Evolutionary conservation across 1,140 invertebrate genomes (phyloP), one percentile per base, ranked within the genome.

Genomic region (Pissodes strobi): DNA sequence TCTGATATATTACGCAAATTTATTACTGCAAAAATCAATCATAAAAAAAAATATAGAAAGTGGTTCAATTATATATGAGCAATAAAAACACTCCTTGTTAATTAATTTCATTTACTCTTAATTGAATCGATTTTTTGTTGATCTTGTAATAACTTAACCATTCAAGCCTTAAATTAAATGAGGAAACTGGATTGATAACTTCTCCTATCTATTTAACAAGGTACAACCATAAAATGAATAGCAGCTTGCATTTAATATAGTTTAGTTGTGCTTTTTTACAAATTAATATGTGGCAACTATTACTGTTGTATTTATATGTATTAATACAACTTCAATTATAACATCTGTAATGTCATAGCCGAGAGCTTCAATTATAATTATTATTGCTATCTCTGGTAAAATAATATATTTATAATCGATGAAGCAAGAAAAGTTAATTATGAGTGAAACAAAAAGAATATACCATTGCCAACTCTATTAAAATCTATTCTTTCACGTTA

Each of bases 1-100:
- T 55, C 18, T 13, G 19, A 41, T 30, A 15, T 41, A 43, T 59
- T 59, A 59, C 57, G 57, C 57, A 59, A 59, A 59, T 59, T 22
- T n/a, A 48, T 15, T 34, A 43, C 18, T 13, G 57, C 25, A 59
- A 59, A 59, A 59, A 25, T 49, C 21, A 59, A 57, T 57, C 46
- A 27, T 18, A 38, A 13, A 53, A 49, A 62, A 53, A 53, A 53
- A 23, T 41, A 49, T 49, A 56, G 43, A 64, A 64, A 64, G 52
- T 64, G 38, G 61, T 56, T 64, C 41, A 64, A 64, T 56, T 56
- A 56, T 53, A 38, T 22, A 49, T 25, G 27, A 56, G 61, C 43
- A 64, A 64, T 56, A 64, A 64, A 64, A 64, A 48, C 61, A 55
- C 61, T 55, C 61, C 52, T 64, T 64, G 61, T 64, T 64, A 64